Evolutionary conservation across 2,888 invertebrate genomes (phyloP), one percentile per base, ranked within the genome.

Genomic region (Cerceris rybyensis): DNA sequence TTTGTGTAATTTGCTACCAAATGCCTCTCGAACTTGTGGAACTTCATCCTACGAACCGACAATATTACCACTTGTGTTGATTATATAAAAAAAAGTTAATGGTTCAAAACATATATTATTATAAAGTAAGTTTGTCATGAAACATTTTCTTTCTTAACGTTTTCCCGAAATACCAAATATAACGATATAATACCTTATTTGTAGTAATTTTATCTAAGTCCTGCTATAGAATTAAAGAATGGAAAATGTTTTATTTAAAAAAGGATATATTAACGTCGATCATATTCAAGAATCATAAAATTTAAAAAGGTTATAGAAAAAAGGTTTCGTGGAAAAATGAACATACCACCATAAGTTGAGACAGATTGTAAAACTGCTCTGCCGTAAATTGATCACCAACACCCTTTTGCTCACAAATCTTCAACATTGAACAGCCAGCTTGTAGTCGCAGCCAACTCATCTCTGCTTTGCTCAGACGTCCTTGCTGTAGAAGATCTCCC

Each of bases 341-440:
- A 94, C 96, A 93, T 88, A 96, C 96, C 89, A 96, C 96, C 95
- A 99, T 97, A 74, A 99, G 94, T 88, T 96, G 96, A 0, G 98
- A 98, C 46, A 99, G 94, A 90, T 97, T 97, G 91, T 98, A 98
- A 93, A 98, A 99, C 93, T 99, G 98, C 87, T 98, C 98, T 0
- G 97, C 96, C 2, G 97, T 97, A 91, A 97, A 98, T 92, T 98
- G 97, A 92, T 98, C 98, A 0, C 98, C 98, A 68, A 98, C 99
- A 63, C 97, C 97, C 90, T 98, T 98, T 92, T 99, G 98, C 90
- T 99, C 98, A 93, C 98, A 98, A 63, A 99, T 97, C 93, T 98
- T 99, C 66, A 99, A 93, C 97, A 99, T 98, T 61, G 98, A 98
- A 92, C 97, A 97, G 70, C 98, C 99, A 7, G 99, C 98, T 13